Conservation (phyloP, 2,797 vertebrate species). For the Poecilia picta region DNA sequence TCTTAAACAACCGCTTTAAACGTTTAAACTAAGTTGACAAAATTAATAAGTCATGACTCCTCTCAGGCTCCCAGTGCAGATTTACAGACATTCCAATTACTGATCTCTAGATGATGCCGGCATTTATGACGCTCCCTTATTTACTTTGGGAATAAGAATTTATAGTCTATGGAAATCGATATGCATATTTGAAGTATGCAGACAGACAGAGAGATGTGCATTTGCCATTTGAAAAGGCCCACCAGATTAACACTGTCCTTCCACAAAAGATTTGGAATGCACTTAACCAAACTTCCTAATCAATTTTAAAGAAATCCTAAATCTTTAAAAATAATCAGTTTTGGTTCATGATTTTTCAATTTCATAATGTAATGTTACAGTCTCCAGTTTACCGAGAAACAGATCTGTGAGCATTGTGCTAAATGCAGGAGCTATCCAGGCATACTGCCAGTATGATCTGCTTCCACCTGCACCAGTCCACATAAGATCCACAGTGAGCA, state of each 20-base stretch:
- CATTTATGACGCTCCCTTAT: conserved; percentile 5
- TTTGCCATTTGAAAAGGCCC: neutral
- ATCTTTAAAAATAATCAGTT: neutral
- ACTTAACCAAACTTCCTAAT: neutral
- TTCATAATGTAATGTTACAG: neutral
- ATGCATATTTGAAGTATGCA: conserved; percentile 7
- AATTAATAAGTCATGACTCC: conserved; percentile 23
- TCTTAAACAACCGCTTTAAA: conserved; percentile 14
- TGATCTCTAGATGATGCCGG: conserved; percentile 26
- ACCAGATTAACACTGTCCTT: neutral
- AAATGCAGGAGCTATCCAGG: neutral
- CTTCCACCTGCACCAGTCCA: conserved; percentile 25
- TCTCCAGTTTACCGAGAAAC: neutral
- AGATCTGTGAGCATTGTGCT: neutral
- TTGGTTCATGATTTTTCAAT: neutral
- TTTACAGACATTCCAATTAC: conserved; percentile 40
- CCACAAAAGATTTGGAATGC: neutral
- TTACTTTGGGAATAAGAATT: conserved; percentile 6
- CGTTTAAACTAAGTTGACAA: conserved; percentile 10
- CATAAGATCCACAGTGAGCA: conserved; percentile 54
- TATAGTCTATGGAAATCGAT: neutral
- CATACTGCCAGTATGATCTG: neutral
- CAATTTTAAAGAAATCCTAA: neutral
- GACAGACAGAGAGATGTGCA: neutral
- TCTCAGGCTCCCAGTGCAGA: neutral